Evolutionary conservation across 2,888 invertebrate species (phyloP), one percentile per base, ranked within the genome.

Genomic region (Plebejus argus): DNA sequence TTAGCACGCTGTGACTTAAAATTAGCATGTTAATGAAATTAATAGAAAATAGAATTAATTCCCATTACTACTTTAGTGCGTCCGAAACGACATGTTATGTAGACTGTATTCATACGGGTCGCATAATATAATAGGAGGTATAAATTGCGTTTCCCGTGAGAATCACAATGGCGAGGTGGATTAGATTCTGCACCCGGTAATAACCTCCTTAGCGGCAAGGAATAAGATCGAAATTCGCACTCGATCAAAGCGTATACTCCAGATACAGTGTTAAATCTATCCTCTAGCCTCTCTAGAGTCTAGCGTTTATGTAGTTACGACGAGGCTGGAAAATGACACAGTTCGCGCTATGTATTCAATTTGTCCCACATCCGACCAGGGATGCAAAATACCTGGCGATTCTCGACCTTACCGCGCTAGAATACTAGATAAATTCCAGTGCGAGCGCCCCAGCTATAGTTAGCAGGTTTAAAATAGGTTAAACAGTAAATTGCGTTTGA

Each of bases 401-500:
- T 45, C 76, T 23, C 61, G 66, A 74, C 74, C 45, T 79, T 77
- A 71, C 58, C 3, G 18, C 18, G 10, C 56, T 18, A 15, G 3
- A n/a, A 75, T 80, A 82, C 76, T 78, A 76, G 77, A 76, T 58
- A 76, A 58, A 76, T 72, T 81, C 71, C 58, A 33, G 28, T 78
- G 81, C 58, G 56, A 15, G 61, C 35, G 35, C n/a, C 45, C 28
- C 77, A 61, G 74, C 28, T 78, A 39, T 77, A 77, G 78, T 80
- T 76, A 53, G 70, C 61, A 76, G 35, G 78, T 75, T 80, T 80
- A 80, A 79, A 76, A 79, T 79, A 77, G 79, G 81, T 80, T 81
- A 79, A 81, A 80, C 81, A 83, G 81, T 88, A 87, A 89, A 89
- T 89, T 89, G 89, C 80, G 76, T 76, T 80, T 88, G 88, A 90